phyloP scores from a whole-genome alignment of 2,797 vertebrate species.

The Melopsittacus undulatus region DNA sequence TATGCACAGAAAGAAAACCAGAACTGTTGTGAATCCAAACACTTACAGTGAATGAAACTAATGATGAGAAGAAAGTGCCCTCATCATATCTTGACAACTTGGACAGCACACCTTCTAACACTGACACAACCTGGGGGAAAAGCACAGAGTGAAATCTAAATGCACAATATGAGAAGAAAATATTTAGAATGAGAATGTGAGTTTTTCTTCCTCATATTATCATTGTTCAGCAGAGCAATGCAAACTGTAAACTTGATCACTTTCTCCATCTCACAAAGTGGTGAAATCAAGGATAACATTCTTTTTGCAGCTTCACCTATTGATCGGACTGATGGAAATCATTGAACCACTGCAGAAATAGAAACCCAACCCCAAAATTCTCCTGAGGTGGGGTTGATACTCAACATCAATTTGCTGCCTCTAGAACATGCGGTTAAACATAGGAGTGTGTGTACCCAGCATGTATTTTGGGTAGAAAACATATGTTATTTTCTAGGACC shows the following conservation, averaged over 20 bases:
- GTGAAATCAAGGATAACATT: neutral
- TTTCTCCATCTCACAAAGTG: neutral
- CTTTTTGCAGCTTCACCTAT: neutral
- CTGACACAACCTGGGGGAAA: slow-evolving; percentile 84
- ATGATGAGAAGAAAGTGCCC: slow-evolving; percentile 96
- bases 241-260: neutral
- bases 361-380: neutral
- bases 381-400: neutral
- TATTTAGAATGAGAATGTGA: neutral
- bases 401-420: neutral
- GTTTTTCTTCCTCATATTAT: neutral
- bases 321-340: neutral
- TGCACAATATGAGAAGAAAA: neutral
- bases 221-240: neutral
- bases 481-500: neutral
- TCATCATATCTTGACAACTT: slow-evolving; percentile 96
- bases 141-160: neutral
- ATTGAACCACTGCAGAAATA: neutral
- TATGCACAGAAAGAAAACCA: neutral
- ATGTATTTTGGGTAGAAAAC: neutral
- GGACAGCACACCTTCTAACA: slow-evolving; percentile 90
- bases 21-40: slow-evolving; percentile 17
- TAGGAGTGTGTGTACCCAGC: neutral
- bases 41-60: slow-evolving; percentile 98
- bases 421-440: neutral